Evolutionary conservation across 2,797 vertebrate genomes (phyloP), one percentile per base, ranked within the genome.

Genomic region (Crocidura indochinensis): DNA sequence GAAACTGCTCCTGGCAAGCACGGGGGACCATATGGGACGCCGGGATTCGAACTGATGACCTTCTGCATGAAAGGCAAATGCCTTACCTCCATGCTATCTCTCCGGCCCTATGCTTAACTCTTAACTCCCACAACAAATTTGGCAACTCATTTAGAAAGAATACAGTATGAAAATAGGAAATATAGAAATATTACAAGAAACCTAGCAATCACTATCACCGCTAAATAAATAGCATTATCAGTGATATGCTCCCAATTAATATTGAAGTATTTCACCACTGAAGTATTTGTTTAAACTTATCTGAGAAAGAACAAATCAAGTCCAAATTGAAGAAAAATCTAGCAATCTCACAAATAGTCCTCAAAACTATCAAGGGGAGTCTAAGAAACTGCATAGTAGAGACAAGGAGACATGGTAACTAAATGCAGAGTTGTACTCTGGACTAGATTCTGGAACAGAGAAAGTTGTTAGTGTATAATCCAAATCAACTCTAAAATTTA

Each of bases 81-180:
- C n/a, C n/a, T n/a, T n/a, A n/a, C n/a, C n/a, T n/a, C n/a, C n/a
- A n/a, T n/a, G n/a, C n/a, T n/a, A n/a, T n/a, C n/a, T n/a, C n/a
- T n/a, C n/a, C n/a, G n/a, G n/a, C 38, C 38, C 38, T 38, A 38
- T 38, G 38, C 38, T 38, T 38, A 38, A 38, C 38, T 38, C 38
- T 38, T 38, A 38, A 38, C 38, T 5, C 38, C 38, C 38, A 38
- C 38, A 38, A 38, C 38, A 38, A 38, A 38, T 38, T 38, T 71
- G 67, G 67, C 73, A 62, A 88, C 44, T 78, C 29, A 56, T 78
- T 79, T 90, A 65, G 75, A 90, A 68, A 94, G 49, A 91, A 79
- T 22, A 56, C 2, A 80, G 60, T 56, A 47, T 14, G 62, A 27
- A 84, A 73, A 68, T 0, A 75, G 53, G 47, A n/a, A 27, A 84